Base-by-base conservation (phyloP, 2,797 vertebrate genomes). In the Poeciliopsis infans region DNA sequence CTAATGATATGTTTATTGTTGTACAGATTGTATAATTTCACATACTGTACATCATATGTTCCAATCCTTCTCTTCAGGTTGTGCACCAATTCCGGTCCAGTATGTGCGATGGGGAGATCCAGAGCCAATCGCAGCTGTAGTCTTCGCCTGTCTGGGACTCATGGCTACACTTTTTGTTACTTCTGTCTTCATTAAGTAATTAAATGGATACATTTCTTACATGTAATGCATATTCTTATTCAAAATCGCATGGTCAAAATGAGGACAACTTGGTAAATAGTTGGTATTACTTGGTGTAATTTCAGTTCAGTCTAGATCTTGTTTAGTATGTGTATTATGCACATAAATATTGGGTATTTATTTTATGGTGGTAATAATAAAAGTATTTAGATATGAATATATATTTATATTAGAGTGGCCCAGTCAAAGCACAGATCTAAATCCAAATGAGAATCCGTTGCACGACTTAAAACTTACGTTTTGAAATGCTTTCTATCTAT, bases 81-180 rank as follows among this genome's bases (percentile, higher is more conserved):
- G 98, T 92, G 97, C 97, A 80, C 95, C 96, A 15, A 99, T 99
- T 79, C 97, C 97, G 13, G 98, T 99, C 28, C 96, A 98, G 88
- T 99, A 97, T 72, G 96, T 99, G 74, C 96, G 96, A 71, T 99
- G 98, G 98, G 96, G 97, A 1, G 98, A 99, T 86, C 98, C 98
- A 0, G 98, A 99, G 81, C 98, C 98, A 25, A 99, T 99, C n/a
- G 98, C 98, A 55, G 98, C 98, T 0, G 97, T 99, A 66, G 98
- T 97, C 76, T 99, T 99, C 49, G 93, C 98, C 89, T 99, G 98
- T 89, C 94, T 99, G 0, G 98, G 98, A 72, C 96, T 99, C 72
- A 85, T 99, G 90, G 96, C 98, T 46, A 99, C 98, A 15, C 95
- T 98, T 76, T 99, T 99, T 83, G 98, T 99, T 28, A 99, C 97